Conservation (phyloP, 35 echinoderm and acorn worm species). For the Antedon bifida region DNA sequence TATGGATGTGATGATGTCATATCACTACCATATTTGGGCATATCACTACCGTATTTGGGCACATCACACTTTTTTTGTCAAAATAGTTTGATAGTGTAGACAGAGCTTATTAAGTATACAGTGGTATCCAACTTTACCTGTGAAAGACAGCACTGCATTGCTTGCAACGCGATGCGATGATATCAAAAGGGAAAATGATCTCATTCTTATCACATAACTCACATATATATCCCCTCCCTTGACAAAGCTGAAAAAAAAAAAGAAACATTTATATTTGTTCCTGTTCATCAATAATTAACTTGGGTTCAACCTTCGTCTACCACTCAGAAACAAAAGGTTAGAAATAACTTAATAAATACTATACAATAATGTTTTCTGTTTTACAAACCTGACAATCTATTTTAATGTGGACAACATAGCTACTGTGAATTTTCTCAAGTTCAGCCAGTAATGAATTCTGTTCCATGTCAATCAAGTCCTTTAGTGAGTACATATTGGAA, state of each 20-base stretch:
- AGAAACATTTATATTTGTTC: not conserved
- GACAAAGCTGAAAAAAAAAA: conserved; percentile 54
- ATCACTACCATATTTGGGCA: too few relatives aligned
- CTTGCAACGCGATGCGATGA: conserved; percentile 56
- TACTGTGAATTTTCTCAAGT: conserved; percentile 42
- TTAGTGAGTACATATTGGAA: conserved; percentile 63
- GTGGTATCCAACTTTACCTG: conserved; percentile 30
- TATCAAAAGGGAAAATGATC: conserved; percentile 85
- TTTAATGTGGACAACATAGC: conserved; percentile 71
- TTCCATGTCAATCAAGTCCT: conserved; percentile 71
- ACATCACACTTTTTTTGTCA: too few relatives aligned
- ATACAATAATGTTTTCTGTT: too few relatives aligned
- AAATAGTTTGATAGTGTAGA: too few relatives aligned
- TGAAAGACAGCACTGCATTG: conserved; percentile 70
- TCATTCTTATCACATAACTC: conserved; percentile 70
- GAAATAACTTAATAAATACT: not conserved
- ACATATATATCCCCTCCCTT: conserved; percentile 88
- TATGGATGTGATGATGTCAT: too few relatives aligned
- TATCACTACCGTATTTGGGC: too few relatives aligned
- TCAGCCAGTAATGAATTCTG: conserved; percentile 31
- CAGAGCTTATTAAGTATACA: too few relatives aligned
- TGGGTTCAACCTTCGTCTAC: too few relatives aligned
- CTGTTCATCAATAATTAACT: not conserved
- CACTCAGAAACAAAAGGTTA: not conserved
- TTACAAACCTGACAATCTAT: conserved; percentile 80